phyloP scores from a whole-genome alignment of 2,888 invertebrate genomes.

The Phasia obesa region DNA sequence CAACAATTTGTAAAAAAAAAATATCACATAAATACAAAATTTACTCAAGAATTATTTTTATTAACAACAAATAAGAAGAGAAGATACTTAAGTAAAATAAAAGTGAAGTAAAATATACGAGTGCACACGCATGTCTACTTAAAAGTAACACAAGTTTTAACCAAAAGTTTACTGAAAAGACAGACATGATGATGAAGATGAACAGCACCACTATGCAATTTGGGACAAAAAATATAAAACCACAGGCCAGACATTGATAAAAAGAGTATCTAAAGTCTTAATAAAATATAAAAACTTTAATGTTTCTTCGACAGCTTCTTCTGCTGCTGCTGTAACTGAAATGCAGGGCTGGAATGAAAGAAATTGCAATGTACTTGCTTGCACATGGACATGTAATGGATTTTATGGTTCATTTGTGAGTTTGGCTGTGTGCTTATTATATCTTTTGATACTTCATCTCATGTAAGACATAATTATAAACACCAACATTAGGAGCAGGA shows the following conservation, averaged over 20 bases:
- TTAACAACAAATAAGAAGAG: slow-evolving; percentile 25
- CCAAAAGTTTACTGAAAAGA: slow-evolving; percentile 21
- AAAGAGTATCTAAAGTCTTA: slow-evolving; percentile 34
- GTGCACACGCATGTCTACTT: slow-evolving; percentile 28
- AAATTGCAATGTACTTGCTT: slow-evolving; percentile 2
- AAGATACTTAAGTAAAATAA: slow-evolving; percentile 33
- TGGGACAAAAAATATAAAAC: slow-evolving; percentile 30
- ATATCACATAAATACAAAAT: too few relatives aligned
- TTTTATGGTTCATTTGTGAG: slow-evolving; percentile 24
- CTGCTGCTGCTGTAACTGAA: not conserved
- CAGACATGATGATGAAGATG: not conserved
- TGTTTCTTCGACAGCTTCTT: not conserved
- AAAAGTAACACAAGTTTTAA: slow-evolving; percentile 43
- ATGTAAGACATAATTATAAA: not conserved
- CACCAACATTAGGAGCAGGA: not conserved
- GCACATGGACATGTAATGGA: slow-evolving; percentile 10
- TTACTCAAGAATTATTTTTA: too few relatives aligned
- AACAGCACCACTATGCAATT: slow-evolving; percentile 4
- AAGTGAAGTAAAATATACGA: not conserved
- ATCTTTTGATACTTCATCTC: slow-evolving; percentile 14
- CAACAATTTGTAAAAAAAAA: too few relatives aligned
- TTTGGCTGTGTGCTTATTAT: slow-evolving; percentile 16
- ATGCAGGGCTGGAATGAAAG: not conserved
- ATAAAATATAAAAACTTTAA: slow-evolving; percentile 30
- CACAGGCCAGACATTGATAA: slow-evolving; percentile 52